A percentile compares a stretch with the other conserved stretches of the same genome.
Evolutionary conservation across 2,113 vertebrate genomes (phyloP).

Genomic region (Herpetotheres cachinnans): DNA sequence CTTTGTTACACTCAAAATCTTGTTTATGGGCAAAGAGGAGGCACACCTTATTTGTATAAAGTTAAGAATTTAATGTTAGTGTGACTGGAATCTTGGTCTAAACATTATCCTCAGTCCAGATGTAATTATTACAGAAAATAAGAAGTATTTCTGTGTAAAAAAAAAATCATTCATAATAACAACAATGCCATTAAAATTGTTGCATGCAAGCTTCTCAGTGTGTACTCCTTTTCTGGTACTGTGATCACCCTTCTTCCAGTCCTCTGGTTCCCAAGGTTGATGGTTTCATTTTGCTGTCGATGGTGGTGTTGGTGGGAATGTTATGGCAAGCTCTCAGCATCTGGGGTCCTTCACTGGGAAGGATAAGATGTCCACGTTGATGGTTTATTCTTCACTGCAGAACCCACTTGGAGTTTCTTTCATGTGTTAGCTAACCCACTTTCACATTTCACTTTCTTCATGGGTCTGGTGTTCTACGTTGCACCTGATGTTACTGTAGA

Average conservation of each 20-base stretch:
- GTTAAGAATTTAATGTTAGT: not conserved
- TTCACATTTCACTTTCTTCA: not conserved
- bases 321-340: not conserved
- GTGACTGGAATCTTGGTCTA: not conserved
- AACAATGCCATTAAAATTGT: not conserved
- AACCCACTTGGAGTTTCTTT: not conserved
- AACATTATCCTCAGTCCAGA: not conserved
- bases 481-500: not conserved
- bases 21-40: not conserved
- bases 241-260: not conserved
- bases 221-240: not conserved
- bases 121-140: not conserved
- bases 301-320: not conserved
- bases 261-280: not conserved
- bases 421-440: not conserved
- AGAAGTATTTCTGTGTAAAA: not conserved
- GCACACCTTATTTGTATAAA: not conserved
- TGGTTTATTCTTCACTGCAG: not conserved
- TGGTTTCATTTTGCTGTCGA: not conserved
- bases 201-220: not conserved
- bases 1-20: not conserved
- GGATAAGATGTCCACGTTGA: not conserved
- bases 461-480: not conserved
- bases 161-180: not conserved
- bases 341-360: not conserved